phyloP scores from a whole-genome alignment of 2,113 vertebrate species.

The Lophochroa leadbeateri region DNA sequence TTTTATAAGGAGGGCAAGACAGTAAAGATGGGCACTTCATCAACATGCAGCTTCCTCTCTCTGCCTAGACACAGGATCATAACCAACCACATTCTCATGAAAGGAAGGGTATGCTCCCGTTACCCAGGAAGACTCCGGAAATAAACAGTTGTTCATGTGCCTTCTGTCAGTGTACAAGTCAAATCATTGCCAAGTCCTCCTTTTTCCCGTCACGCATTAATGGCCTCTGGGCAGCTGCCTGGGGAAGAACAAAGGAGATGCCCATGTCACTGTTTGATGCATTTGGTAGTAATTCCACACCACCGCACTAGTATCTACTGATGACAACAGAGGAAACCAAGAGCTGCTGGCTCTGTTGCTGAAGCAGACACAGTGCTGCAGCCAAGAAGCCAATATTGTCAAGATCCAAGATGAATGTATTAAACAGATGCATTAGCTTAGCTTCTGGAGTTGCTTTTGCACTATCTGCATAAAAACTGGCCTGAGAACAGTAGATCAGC shows the following conservation, averaged over 20 bases:
- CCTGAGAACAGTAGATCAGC: conserved; percentile 48
- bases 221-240: conserved; percentile 61
- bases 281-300: conserved; percentile 22
- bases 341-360: conserved; percentile 7
- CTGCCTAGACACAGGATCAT: background rate
- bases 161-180: conserved; percentile 35
- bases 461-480: conserved; percentile 3
- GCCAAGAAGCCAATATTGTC: conserved; percentile 3
- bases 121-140: conserved; percentile 17
- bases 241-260: conserved; percentile 10
- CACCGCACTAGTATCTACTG: conserved; percentile 25
- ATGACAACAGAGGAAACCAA: conserved; percentile 30
- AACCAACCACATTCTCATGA: background rate
- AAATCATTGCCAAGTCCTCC: conserved; percentile 38
- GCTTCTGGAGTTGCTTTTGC: conserved; percentile 30
- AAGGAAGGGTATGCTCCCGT: background rate
- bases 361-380: background rate
- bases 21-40: background rate
- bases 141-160: conserved; percentile 41
- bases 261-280: conserved; percentile 28
- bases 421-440: conserved; percentile 19
- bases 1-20: background rate
- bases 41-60: background rate
- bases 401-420: conserved; percentile 1
- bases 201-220: conserved; percentile 20